Percentiles rank a stretch among this genome's conserved stretches.
Conservation (phyloP, 2,113 vertebrate species). For the Mastomys coucha region DNA sequence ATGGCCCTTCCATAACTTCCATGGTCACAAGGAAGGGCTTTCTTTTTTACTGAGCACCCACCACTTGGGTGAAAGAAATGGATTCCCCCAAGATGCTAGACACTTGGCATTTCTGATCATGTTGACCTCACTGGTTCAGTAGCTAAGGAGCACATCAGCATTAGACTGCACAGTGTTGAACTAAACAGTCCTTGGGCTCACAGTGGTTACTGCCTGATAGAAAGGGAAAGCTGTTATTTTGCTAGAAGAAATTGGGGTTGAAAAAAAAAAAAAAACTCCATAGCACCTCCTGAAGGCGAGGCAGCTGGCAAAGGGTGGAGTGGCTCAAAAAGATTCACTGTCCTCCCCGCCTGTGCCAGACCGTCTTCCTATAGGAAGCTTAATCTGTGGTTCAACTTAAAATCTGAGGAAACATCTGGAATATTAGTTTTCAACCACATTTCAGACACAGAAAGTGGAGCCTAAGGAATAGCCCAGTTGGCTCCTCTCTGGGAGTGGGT, state of each 20-base stretch:
- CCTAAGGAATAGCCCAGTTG: constrained; percentile 81
- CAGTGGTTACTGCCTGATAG: neutral
- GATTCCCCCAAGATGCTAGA: neutral
- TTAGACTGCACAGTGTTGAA: neutral
- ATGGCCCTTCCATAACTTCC: neutral
- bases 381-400: constrained; percentile 80
- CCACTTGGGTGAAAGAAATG: neutral
- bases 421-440: constrained; percentile 84
- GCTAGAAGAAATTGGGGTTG: neutral
- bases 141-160: neutral
- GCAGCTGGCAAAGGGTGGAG: neutral
- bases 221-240: neutral
- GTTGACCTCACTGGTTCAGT: neutral
- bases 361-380: constrained; percentile 78
- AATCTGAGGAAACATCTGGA: constrained; percentile 84
- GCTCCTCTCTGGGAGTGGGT: constrained; percentile 73
- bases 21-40: neutral
- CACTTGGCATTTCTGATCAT: neutral
- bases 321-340: neutral
- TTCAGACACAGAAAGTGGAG: constrained; percentile 79
- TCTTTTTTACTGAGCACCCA: neutral
- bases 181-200: neutral
- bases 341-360: constrained; percentile 16
- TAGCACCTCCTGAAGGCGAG: neutral
- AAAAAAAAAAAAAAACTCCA: neutral